Conservation (phyloP, 2,113 vertebrate species). For the Choloepus hoffmanni region DNA sequence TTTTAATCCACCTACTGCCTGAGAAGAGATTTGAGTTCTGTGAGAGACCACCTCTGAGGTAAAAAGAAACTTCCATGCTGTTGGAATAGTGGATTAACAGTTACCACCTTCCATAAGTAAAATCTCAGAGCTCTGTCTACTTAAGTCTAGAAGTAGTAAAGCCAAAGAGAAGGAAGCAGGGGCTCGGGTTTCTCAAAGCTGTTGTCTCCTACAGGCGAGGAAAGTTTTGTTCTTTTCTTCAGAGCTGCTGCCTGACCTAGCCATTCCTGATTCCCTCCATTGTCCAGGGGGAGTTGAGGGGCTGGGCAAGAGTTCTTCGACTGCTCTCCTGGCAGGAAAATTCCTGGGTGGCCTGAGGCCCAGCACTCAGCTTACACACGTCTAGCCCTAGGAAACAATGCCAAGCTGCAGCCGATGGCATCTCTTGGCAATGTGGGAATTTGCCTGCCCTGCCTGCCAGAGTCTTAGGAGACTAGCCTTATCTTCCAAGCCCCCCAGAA, state of each 20-base stretch:
- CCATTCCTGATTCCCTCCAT: not conserved
- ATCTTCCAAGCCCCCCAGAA: not conserved
- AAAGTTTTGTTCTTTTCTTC: conserved; percentile 26
- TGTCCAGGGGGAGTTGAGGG: not conserved
- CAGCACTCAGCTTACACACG: not conserved
- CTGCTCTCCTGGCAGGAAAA: not conserved
- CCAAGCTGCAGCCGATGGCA: not conserved
- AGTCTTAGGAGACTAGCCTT: not conserved
- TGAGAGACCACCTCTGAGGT: not conserved
- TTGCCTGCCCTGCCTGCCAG: not conserved
- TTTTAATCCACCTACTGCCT: not conserved
- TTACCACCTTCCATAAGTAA: not conserved
- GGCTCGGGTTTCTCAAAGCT: not conserved
- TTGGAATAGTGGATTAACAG: not conserved
- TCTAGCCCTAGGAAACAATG: not conserved
- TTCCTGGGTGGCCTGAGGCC: not conserved
- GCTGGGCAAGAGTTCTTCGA: not conserved
- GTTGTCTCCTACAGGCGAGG: not conserved
- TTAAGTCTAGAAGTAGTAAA: not conserved
- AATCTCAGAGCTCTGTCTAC: not conserved
- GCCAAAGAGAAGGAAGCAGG: not conserved
- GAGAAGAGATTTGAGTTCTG: conserved; percentile 11
- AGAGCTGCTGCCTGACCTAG: not conserved
- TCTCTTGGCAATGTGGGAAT: conserved; percentile 51
- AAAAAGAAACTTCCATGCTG: not conserved